These are phyloP conservation scores for Phania funesta DNA, from an alignment of 2,888 invertebrate species.

Conservation along the genomic window DNA sequence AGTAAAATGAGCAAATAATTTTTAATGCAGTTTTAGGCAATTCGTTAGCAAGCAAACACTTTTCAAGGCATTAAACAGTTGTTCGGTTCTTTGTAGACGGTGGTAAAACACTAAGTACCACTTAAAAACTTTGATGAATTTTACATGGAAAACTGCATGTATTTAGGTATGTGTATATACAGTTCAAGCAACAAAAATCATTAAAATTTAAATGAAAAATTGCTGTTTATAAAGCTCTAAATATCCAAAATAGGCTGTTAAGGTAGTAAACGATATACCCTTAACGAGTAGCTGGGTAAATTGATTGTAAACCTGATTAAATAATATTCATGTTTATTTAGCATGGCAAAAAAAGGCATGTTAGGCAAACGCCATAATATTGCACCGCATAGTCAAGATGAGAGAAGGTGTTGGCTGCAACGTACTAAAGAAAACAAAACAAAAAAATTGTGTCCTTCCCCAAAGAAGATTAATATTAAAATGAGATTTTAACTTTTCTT, in stretches of 20 bases:
- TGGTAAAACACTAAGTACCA: constrained; percentile 53
- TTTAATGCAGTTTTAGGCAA: constrained; percentile 50
- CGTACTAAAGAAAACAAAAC: no score
- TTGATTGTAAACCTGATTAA: constrained; percentile 26
- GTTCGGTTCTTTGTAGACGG: constrained; percentile 11
- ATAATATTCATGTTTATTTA: constrained; percentile 10
- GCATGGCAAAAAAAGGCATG: background rate
- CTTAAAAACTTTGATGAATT: constrained; percentile 69
- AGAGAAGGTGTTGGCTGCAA: background rate
- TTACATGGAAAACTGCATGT: constrained; percentile 58
- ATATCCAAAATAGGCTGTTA: background rate
- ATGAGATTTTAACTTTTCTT: no score
- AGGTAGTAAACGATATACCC: background rate
- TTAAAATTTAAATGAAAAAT: constrained; percentile 8
- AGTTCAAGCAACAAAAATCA: constrained; percentile 30
- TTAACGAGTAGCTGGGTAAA: background rate
- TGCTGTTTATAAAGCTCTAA: background rate
- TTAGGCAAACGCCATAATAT: background rate
- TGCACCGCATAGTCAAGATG: background rate
- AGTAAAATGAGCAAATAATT: constrained; percentile 58
- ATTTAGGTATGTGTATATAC: constrained; percentile 16
- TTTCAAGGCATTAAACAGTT: background rate
- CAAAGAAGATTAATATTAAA: no score
- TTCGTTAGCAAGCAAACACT: constrained; percentile 40
- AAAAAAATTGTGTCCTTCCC: no score